phyloP scores from a whole-genome alignment of 2,888 invertebrate genomes.

The Neoascia interrupta region DNA sequence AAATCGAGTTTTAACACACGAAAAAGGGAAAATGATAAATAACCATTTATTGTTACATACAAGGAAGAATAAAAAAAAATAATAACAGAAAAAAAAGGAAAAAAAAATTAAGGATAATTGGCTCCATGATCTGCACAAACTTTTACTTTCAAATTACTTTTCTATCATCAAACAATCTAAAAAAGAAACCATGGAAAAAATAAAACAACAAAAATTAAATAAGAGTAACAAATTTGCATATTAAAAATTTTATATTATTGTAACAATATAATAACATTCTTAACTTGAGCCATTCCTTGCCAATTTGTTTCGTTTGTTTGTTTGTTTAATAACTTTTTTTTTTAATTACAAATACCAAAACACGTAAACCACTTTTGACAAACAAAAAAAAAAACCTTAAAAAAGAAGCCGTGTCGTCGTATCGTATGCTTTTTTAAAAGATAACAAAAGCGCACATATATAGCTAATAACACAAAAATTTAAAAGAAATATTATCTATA shows the following conservation, averaged over 20 bases:
- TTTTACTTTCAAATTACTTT: too few species aligned
- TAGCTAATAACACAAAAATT: conserved; percentile 9
- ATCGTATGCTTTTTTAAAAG: conserved; percentile 9
- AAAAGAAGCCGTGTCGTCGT: too few species aligned
- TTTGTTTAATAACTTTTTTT: conserved; percentile 3
- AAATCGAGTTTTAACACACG: conserved; percentile 41
- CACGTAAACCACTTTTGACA: not conserved
- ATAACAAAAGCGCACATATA: conserved; percentile 20
- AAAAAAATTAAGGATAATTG: conserved; percentile 40
- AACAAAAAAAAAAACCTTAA: conserved; percentile 6
- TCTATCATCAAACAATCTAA: conserved; percentile 25
- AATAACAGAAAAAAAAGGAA: conserved; percentile 35
- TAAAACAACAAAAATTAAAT: conserved; percentile 5
- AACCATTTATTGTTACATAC: conserved; percentile 31
- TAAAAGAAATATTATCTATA: too few species aligned
- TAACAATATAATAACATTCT: conserved; percentile 71
- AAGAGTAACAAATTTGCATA: conserved; percentile 33
- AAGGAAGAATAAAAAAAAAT: conserved; percentile 11
- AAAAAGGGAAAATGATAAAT: conserved; percentile 19
- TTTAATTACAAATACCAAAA: conserved; percentile 11
- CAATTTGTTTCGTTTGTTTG: conserved; percentile 65
- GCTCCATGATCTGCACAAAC: conserved; percentile 57
- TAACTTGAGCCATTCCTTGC: conserved; percentile 73
- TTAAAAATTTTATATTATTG: conserved; percentile 56
- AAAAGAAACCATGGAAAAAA: not conserved